Conservation (phyloP, 2,113 vertebrate genomes). For the Echinops telfairi region DNA sequence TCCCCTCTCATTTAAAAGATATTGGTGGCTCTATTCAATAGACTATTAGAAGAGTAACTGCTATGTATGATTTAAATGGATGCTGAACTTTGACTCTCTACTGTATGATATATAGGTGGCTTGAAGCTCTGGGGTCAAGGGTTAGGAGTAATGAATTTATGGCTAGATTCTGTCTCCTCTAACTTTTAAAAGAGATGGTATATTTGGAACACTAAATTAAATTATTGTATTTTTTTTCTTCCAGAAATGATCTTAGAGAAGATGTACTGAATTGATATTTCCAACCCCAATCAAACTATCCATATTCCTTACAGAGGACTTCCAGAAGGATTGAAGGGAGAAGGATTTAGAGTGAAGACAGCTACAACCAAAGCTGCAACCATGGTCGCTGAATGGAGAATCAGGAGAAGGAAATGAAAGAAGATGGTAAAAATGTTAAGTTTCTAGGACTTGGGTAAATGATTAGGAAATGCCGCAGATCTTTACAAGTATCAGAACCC, state of each 20-base stretch:
- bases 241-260: constrained; percentile 62
- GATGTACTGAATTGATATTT: constrained; percentile 62
- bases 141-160: constrained; percentile 80
- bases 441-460: neutral
- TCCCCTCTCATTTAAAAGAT: constrained; percentile 70
- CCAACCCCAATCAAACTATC: constrained; percentile 22
- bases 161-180: constrained; percentile 70
- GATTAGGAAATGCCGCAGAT: neutral
- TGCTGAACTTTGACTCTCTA: constrained; percentile 78
- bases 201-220: constrained; percentile 67
- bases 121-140: constrained; percentile 75
- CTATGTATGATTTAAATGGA: constrained; percentile 78
- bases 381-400: neutral
- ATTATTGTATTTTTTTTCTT: constrained; percentile 67
- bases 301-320: neutral
- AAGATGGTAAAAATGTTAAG: neutral
- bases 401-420: neutral
- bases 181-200: constrained; percentile 67
- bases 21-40: constrained; percentile 80
- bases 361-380: neutral
- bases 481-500: constrained; percentile 19
- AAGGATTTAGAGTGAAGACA: neutral
- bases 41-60: constrained; percentile 77
- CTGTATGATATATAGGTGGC: constrained; percentile 76
- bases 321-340: constrained; percentile 10